Evolutionary conservation across 2,113 vertebrate genomes (phyloP), one percentile per base, ranked within the genome.

Genomic region (Balaeniceps rex): DNA sequence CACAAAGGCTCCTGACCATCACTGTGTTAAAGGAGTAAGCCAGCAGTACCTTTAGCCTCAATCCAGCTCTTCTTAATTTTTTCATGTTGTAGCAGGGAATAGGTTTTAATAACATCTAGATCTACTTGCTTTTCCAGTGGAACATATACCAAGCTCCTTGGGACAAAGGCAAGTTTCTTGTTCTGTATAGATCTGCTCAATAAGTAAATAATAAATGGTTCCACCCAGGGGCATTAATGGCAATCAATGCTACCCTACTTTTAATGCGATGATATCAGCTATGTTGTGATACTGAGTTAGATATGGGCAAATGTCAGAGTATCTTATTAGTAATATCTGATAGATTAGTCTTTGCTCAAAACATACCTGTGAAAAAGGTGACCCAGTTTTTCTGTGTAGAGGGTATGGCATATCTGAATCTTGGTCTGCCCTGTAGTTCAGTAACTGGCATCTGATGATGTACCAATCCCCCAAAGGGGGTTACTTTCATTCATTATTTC

Each of bases 191-290:
- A 87, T 82, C 81, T 91, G 52, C 51, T 89, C 70, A 88, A 58
- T 40, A 95, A 92, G 81, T 93, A 92, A 95, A 96, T 93, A 95
- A 94, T 75, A 90, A 91, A 93, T 86, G 49, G 58, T 77, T 83
- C 4, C 9, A 58, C 87, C 54, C 78, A 83, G 33, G 66, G 78
- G 84, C 78, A 33, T 74, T 80, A 83, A 49, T 6, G 1, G 49
- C 63, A 90, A 80, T 79, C 91, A 93, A 29, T 94, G 66, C 16
- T 74, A 83, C 70, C 44, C 17, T 70, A 12, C 78, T 61, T 93
- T 70, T 70, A 77, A 93, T 51, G 54, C 9, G 33, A 55, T 57
- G 33, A 3, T 85, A 54, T 40, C 49, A 79, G 17, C 47, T 64
- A 4, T 29, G 49, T 57, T 86, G 77, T 61, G 61, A 74, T 88